Evolutionary conservation across 2,113 vertebrate species (phyloP), one percentile per base, ranked within the genome.

Genomic region (Callaeas wilsoni): DNA sequence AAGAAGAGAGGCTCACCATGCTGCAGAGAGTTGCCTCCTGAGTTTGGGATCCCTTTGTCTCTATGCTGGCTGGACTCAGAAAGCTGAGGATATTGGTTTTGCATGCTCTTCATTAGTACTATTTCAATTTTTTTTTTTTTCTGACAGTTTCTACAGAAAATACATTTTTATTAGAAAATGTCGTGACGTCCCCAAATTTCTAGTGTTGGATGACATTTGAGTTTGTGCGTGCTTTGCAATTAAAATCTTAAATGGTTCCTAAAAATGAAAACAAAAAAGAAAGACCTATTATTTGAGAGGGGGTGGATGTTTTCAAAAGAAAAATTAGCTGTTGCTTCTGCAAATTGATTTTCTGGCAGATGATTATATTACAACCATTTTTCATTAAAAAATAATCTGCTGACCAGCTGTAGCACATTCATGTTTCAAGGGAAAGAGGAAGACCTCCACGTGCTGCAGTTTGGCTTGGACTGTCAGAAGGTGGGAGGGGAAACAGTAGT

Each of bases 261-360:
- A 69, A 52, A 64, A 76, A 53, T 29, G 57, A 59, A 32, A 46
- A 37, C 2, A 21, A 32, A 25, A 4, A 37, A 25, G 23, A 44
- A 75, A 53, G 2, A 2, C 21, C 26, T 62, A 74, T 60, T 68
- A 85, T 71, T 79, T 46, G 41, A 84, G 53, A 53, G 33, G 7
- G 11, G 5, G 16, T 33, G 16, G 26, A 19, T 88, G 25, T 94
- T 95, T 96, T 84, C 10, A 63, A 84, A 93, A 81, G 90, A 87
- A 93, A 92, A 76, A 90, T 93, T 95, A 95, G 76, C 86, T 96
- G 83, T 92, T 94, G 86, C 86, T 97, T 82, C 89, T 94, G 81
- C 62, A 94, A 96, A 95, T 64, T 87, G 77, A 82, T 82, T 95
- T 96, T 95, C 81, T 95, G 91, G 62, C 84, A 82, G 69, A 84